phyloP scores from a whole-genome alignment of 2,797 vertebrate genomes.

The Sebastes trivittatus region DNA sequence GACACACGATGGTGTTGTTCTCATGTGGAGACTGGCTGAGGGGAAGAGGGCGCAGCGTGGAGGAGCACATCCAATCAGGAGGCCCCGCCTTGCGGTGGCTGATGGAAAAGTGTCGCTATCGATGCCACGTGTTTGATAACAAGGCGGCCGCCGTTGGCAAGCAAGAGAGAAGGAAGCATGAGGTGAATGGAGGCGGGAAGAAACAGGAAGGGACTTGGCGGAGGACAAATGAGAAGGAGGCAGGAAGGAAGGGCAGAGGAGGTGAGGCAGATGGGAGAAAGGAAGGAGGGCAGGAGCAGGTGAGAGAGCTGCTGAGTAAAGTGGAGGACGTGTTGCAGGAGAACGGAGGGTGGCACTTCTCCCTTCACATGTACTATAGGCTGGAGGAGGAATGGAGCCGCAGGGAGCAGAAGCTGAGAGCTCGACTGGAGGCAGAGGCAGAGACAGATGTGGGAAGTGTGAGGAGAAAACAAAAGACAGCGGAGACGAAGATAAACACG shows the following conservation, averaged over 20 bases:
- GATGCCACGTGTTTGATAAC: conserved; percentile 60
- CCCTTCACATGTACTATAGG: conserved; percentile 60
- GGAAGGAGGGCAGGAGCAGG: conserved; percentile 43
- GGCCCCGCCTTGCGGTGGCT: conserved; percentile 51
- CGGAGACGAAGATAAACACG: conserved; percentile 29
- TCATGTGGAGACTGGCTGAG: conserved; percentile 58
- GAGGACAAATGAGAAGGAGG: conserved; percentile 8
- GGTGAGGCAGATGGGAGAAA: neutral
- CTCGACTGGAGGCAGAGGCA: conserved; percentile 31
- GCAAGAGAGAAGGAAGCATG: neutral
- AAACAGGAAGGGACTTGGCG: neutral
- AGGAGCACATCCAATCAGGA: conserved; percentile 49
- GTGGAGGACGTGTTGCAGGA: conserved; percentile 61
- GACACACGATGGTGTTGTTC: conserved; percentile 69
- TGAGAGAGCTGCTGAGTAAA: conserved; percentile 53
- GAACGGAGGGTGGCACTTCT: conserved; percentile 64
- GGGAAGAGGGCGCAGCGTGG: conserved; percentile 1
- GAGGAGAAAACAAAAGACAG: conserved; percentile 33
- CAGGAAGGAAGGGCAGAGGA: neutral
- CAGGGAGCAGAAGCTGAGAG: conserved; percentile 60
- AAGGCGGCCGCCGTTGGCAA: neutral
- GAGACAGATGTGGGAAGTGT: conserved; percentile 14
- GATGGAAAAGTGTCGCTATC: conserved; percentile 55
- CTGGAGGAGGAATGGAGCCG: conserved; percentile 63
- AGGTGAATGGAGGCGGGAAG: neutral